Evolutionary conservation across 2,888 invertebrate genomes (phyloP).

Genomic region (Lasioglossum lativentre): DNA sequence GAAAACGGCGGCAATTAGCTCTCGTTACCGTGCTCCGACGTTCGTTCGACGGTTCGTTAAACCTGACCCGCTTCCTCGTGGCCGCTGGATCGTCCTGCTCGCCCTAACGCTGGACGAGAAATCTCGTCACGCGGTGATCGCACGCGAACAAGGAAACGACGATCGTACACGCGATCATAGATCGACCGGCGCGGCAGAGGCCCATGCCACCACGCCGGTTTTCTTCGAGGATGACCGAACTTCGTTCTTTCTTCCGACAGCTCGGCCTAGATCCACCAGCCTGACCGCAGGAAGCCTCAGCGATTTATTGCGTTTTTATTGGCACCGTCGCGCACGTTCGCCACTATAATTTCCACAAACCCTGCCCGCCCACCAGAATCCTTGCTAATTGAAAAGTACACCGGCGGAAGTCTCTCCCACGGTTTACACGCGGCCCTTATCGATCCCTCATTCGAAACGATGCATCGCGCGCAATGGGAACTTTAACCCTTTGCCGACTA

Average conservation of each 20-base stretch:
- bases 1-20: conserved; percentile 62
- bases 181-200: conserved; percentile 37
- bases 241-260: conserved; percentile 46
- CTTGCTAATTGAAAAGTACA: conserved; percentile 38
- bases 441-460: not conserved
- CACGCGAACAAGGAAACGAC: conserved; percentile 58
- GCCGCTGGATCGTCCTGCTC: conserved; percentile 37
- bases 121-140: conserved; percentile 63
- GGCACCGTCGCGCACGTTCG: not conserved
- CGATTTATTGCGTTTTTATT: conserved; percentile 51
- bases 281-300: conserved; percentile 7
- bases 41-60: conserved; percentile 64
- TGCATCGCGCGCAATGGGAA: not conserved
- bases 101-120: conserved; percentile 19
- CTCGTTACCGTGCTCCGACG: conserved; percentile 51
- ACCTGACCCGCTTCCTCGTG: conserved; percentile 53
- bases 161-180: conserved; percentile 57
- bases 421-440: not conserved
- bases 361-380: not conserved
- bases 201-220: not conserved
- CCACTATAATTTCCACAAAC: conserved; percentile 20
- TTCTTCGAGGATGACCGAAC: conserved; percentile 32
- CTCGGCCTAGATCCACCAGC: conserved; percentile 37
- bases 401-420: conserved; percentile 4
- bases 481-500: not conserved